Conservation (phyloP, 2,888 invertebrate species). For the Dusona sp. region DNA sequence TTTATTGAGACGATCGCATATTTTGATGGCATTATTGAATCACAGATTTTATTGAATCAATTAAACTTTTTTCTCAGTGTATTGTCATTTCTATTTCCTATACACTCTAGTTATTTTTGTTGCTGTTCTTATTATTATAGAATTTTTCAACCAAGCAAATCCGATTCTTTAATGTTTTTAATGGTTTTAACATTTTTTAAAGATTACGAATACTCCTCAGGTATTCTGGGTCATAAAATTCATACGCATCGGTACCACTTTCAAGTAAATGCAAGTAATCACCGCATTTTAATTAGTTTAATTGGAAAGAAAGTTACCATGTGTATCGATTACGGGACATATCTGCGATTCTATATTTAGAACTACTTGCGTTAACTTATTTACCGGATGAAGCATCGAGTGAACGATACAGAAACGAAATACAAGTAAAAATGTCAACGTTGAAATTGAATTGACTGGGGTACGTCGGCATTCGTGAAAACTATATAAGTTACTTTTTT, state of each 20-base stretch:
- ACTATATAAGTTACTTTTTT: conserved; percentile 3
- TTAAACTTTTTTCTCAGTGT: too few species aligned
- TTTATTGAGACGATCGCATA: too few species aligned
- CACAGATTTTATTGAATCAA: too few species aligned
- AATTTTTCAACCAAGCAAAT: background rate
- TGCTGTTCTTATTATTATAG: background rate
- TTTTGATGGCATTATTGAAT: too few species aligned
- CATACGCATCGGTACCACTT: background rate
- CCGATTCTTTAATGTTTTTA: background rate
- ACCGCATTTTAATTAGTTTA: conserved; percentile 31
- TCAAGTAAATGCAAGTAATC: conserved; percentile 3
- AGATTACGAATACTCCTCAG: background rate
- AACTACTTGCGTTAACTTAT: background rate
- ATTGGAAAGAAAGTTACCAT: conserved; percentile 28
- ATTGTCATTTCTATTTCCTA: background rate
- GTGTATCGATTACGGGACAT: conserved; percentile 22
- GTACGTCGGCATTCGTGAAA: conserved; percentile 29
- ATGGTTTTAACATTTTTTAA: background rate
- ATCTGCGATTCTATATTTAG: background rate
- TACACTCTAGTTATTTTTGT: background rate
- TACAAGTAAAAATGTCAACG: background rate
- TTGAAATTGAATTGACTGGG: background rate
- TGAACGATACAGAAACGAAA: background rate
- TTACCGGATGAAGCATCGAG: background rate
- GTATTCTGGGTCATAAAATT: conserved; percentile 10